Base-by-base conservation (phyloP, 1,140 invertebrate species). In the Campoletis sonorensis region DNA sequence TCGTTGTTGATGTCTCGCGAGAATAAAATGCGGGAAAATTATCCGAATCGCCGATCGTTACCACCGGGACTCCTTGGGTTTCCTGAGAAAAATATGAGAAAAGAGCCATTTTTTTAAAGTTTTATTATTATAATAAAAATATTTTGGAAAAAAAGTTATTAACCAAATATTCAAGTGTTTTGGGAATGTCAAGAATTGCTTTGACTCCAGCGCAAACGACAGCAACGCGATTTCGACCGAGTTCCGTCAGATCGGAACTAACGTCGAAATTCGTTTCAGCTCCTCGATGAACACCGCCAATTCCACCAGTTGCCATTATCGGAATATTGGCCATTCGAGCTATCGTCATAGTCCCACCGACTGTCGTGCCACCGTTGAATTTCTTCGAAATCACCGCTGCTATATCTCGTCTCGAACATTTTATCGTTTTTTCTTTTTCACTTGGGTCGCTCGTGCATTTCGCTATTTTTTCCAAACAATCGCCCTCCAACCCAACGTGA, bases 161-260 rank as follows among this genome's bases (percentile, higher is more conserved):
- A 93, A 96, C 97, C 92, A 99, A 92, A 89, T 96, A 99, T 90
- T 99, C 99, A 37, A 99, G 92, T 0, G 98, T 99, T 87, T 96
- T 95, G 0, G 94, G 95, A 87, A 99, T 98, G 89, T 99, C 99
- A 37, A 99, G 93, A 86, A 99, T 99, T 49, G 98, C 98, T 93
- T 99, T 99, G 51, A 99, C 95, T 18, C 99, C 99, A 86, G 98
- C 97, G 83, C 97, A 99, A 1, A 99, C 95, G 15, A 99, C 98
- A 79, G 97, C 94, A 0, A 99, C 95, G 10, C 96, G 95, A 81
- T 95, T 98, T 72, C 95, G 93, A 8, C 98, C 96, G 27, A 99
- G 93, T 91, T 99, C 98, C 13, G 94, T 95, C 21, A 99, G 93
- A 93, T 99, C 99, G 10, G 98, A 97, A 84, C 98, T 99, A 11